phyloP scores from a whole-genome alignment of 2,797 vertebrate species.

The Cheirogaleus major region DNA sequence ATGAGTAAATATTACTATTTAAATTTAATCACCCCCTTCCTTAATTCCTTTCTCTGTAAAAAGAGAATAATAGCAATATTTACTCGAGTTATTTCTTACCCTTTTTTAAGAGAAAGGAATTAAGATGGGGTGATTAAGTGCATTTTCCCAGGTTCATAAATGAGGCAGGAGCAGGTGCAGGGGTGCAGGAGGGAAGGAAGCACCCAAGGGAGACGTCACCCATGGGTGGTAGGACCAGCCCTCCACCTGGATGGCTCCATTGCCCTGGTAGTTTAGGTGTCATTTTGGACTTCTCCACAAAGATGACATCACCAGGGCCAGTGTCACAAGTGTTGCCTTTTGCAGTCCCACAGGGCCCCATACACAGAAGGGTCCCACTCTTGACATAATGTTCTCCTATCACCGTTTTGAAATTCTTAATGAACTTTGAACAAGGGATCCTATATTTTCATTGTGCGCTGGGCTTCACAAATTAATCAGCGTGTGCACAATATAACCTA shows the following conservation, averaged over 20 bases:
- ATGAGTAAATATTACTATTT: constrained; percentile 44
- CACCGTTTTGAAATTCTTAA: neutral
- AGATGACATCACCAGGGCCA: neutral
- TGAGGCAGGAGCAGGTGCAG: neutral
- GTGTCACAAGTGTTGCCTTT: too few relatives aligned
- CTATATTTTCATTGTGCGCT: neutral
- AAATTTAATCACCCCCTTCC: neutral
- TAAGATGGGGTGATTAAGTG: neutral
- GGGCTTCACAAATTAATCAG: too few relatives aligned
- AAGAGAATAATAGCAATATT: constrained; percentile 39
- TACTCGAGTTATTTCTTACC: neutral
- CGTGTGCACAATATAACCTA: neutral
- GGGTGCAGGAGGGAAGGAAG: neutral
- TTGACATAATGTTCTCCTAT: neutral
- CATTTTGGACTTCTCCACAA: neutral
- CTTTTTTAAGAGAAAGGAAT: constrained; percentile 7
- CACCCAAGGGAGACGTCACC: neutral
- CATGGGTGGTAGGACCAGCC: neutral
- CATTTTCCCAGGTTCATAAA: neutral
- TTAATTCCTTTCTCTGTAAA: constrained; percentile 40
- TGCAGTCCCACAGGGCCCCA: neutral
- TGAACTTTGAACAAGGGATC: neutral
- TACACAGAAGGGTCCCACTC: neutral
- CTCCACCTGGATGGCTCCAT: too few relatives aligned
- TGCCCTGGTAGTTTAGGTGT: too few relatives aligned